These are phyloP conservation scores for Eospalax fontanierii DNA, from an alignment of 2,797 vertebrate species.

Conservation along the genomic window DNA sequence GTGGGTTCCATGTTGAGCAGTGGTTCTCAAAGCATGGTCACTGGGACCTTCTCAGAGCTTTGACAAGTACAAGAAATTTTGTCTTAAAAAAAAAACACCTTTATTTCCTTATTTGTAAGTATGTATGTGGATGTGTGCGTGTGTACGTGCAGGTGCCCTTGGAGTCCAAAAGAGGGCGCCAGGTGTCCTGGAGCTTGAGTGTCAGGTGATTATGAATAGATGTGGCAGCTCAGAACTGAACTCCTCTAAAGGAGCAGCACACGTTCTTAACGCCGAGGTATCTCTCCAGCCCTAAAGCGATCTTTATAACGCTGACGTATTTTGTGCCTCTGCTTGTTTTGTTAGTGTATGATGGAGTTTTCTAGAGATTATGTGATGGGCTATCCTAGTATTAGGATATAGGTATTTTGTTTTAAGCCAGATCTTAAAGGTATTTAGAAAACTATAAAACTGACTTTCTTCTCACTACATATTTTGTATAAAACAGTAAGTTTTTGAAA, in stretches of 20 bases:
- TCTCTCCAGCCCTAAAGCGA: not conserved
- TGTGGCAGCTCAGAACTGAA: not conserved
- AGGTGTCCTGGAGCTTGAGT: not conserved
- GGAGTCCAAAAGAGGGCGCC: not conserved
- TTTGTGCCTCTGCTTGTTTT: not conserved
- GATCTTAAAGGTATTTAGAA: slow-evolving; percentile 46
- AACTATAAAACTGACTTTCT: not conserved
- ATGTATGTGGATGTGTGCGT: not conserved
- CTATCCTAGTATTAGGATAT: not conserved
- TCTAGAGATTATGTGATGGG: not conserved
- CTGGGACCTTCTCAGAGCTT: not conserved
- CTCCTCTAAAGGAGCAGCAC: not conserved
- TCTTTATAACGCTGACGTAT: not conserved
- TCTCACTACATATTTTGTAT: slow-evolving; percentile 41
- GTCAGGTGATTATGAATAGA: not conserved
- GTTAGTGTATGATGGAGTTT: not conserved
- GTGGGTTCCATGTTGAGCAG: not conserved
- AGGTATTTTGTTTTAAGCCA: slow-evolving; percentile 15
- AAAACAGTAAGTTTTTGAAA: slow-evolving; percentile 29
- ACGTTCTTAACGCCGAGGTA: not conserved
- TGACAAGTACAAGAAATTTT: not conserved
- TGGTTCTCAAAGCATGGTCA: not conserved
- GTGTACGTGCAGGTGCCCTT: not conserved
- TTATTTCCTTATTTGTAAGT: too few relatives aligned
- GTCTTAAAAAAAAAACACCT: too few relatives aligned